These are phyloP conservation scores for Rambutsinella grinnellia DNA, from an alignment of 2,888 invertebrate genomes.

Conservation along the genomic window DNA sequence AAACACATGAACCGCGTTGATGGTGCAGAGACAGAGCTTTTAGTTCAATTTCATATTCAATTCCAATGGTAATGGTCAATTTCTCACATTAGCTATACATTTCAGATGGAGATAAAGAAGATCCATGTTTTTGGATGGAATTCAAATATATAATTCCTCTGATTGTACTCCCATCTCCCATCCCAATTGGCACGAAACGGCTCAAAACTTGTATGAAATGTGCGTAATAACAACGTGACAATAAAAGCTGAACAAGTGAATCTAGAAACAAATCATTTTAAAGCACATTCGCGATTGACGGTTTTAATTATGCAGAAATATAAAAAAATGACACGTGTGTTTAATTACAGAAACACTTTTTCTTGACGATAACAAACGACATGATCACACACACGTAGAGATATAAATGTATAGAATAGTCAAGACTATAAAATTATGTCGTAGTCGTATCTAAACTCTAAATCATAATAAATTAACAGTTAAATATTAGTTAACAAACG, in stretches of 20 bases:
- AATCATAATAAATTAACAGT: too few relatives aligned
- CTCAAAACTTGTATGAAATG: too few relatives aligned
- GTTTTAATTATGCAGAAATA: neutral
- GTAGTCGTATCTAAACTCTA: too few relatives aligned
- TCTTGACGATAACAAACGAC: too few relatives aligned
- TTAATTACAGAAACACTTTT: neutral
- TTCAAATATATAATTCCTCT: slow-evolving; percentile 3
- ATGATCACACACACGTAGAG: too few relatives aligned
- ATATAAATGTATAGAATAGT: too few relatives aligned
- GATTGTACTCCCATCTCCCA: too few relatives aligned
- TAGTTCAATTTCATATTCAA: neutral
- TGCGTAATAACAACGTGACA: neutral
- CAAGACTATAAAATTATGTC: too few relatives aligned
- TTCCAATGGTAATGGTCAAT: slow-evolving; percentile 20
- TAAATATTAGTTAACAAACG: too few relatives aligned
- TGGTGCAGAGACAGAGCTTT: too few relatives aligned
- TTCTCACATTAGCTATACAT: slow-evolving; percentile 3
- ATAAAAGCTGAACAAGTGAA: too few relatives aligned
- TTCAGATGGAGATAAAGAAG: neutral
- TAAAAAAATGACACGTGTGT: neutral
- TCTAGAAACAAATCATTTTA: slow-evolving; percentile 16
- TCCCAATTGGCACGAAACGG: too few relatives aligned
- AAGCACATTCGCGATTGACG: slow-evolving; percentile 23
- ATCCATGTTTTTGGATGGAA: slow-evolving; percentile 8
- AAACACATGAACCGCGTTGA: neutral